These are phyloP conservation scores for Varroa destructor DNA, from an alignment of 1,140 invertebrate genomes.

Conservation along the genomic window DNA sequence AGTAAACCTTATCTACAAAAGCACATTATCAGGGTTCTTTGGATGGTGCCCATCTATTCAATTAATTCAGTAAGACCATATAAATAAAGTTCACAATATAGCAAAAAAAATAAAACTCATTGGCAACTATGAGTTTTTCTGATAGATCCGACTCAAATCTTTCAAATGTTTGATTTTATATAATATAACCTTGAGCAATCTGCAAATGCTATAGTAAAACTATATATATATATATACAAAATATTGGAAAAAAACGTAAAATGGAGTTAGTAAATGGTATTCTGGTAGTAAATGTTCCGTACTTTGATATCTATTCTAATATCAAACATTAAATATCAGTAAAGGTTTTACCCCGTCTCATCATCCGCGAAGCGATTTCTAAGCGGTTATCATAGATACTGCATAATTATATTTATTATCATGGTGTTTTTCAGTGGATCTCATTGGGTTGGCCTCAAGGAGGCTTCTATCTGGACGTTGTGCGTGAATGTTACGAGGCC, in stretches of 20 bases:
- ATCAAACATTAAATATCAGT: too few relatives aligned
- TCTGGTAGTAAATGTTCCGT: too few relatives aligned
- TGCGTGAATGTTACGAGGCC: conserved; percentile 82
- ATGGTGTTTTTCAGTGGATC: conserved; percentile 47
- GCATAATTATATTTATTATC: neutral
- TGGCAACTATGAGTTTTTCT: conserved; percentile 12
- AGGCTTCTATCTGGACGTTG: conserved; percentile 78
- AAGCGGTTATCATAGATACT: too few relatives aligned
- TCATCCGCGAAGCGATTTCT: too few relatives aligned
- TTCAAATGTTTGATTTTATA: too few relatives aligned
- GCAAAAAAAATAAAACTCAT: conserved; percentile 1
- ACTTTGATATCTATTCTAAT: too few relatives aligned
- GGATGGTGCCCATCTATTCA: conserved; percentile 96
- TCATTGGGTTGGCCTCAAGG: conserved; percentile 51
- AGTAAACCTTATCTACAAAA: conserved; percentile 82
- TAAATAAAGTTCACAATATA: conserved; percentile 25
- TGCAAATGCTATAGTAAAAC: conserved; percentile 4
- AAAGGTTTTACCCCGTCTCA: too few relatives aligned
- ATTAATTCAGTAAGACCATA: conserved; percentile 67
- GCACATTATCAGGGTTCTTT: conserved; percentile 84
- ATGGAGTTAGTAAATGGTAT: too few relatives aligned
- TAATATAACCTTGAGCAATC: too few relatives aligned
- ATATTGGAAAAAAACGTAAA: too few relatives aligned
- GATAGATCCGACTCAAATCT: too few relatives aligned
- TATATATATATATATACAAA: conserved; percentile 1